Evolutionary conservation across 2,113 vertebrate species (phyloP).

Genomic region (Corvus hawaiiensis): DNA sequence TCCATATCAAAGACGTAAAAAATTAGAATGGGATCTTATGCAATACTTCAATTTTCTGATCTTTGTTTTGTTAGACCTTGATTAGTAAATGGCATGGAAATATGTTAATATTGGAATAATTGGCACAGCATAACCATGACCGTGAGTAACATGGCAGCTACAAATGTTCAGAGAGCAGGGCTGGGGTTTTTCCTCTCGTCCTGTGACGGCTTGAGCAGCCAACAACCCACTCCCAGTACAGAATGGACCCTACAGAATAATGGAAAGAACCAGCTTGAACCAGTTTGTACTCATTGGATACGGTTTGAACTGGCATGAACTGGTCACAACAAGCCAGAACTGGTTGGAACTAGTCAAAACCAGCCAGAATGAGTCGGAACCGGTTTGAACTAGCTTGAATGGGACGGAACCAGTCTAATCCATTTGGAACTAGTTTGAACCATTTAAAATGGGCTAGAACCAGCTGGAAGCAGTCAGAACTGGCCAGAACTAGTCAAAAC

Average conservation of each 20-base stretch:
- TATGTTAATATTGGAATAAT: slow-evolving; percentile 13
- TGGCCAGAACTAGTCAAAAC: not conserved
- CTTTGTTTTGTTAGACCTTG: slow-evolving; percentile 36
- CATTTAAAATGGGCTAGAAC: not conserved
- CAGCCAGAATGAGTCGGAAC: accelerated
- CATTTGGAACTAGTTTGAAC: not conserved
- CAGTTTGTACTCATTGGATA: not conserved
- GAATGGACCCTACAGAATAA: not conserved
- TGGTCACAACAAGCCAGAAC: accelerated
- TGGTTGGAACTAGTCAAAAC: not conserved
- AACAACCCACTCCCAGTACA: no score
- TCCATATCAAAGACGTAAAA: slow-evolving; percentile 31
- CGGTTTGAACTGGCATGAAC: accelerated
- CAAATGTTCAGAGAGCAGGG: not conserved
- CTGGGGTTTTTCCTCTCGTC: not conserved
- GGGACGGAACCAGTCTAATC: not conserved
- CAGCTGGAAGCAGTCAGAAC: not conserved
- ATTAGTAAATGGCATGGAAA: slow-evolving; percentile 22
- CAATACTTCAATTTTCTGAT: slow-evolving; percentile 33
- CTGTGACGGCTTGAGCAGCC: not conserved
- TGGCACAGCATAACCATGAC: not conserved
- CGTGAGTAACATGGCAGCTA: not conserved
- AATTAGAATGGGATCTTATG: slow-evolving; percentile 10
- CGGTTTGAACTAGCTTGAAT: not conserved
- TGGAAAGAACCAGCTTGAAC: not conserved